Percentiles rank a stretch among this genome's conserved stretches.
These are phyloP conservation scores for Sylvietta virens DNA, from an alignment of 2,113 vertebrate species.

Conservation along the genomic window DNA sequence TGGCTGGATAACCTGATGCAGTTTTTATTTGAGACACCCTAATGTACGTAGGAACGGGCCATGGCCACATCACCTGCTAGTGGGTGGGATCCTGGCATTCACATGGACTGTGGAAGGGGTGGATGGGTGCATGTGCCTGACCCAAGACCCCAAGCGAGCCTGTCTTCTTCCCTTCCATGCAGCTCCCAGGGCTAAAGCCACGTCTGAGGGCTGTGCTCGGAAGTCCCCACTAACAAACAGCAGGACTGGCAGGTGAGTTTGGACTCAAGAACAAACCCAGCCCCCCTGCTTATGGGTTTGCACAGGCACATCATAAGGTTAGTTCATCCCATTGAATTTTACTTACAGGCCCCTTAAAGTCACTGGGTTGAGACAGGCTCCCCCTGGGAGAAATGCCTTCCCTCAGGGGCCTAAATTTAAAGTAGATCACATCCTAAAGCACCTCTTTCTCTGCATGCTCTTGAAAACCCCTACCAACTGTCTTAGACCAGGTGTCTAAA, in stretches of 20 bases:
- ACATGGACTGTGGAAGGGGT: background rate
- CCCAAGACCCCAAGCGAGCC: background rate
- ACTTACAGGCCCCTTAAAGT: background rate
- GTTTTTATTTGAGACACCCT: background rate
- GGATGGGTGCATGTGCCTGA: background rate
- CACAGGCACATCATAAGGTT: background rate
- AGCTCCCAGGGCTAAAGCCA: background rate
- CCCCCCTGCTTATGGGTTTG: background rate
- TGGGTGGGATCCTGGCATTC: background rate
- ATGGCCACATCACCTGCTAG: background rate
- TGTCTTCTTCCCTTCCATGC: background rate
- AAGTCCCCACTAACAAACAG: accelerated
- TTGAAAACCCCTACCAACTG: background rate
- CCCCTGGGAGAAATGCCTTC: background rate
- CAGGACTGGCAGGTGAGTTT: background rate
- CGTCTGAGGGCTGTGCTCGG: accelerated
- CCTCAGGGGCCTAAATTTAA: background rate
- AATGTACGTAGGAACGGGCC: background rate
- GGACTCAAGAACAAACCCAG: background rate
- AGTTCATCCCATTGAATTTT: background rate
- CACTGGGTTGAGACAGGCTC: background rate
- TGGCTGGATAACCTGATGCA: background rate
- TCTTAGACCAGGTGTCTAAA: background rate
- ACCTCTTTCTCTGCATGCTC: background rate
- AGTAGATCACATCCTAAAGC: background rate